These are phyloP conservation scores for Paratrypauchen microcephalus DNA, from an alignment of 2,797 vertebrate species.

Conservation along the genomic window DNA sequence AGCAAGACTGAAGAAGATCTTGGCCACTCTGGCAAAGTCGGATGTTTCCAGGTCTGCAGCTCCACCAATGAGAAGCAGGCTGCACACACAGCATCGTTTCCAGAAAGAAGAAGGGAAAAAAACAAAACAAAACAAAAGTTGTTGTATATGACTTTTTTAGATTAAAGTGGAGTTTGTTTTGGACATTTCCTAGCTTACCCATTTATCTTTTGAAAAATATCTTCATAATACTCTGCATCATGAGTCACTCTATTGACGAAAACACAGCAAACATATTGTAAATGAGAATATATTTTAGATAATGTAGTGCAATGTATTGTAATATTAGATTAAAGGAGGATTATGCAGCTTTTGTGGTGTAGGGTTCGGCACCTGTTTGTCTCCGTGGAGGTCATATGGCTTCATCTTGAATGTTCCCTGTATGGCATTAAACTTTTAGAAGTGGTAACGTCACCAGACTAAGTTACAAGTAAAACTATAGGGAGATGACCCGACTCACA, in stretches of 20 bases:
- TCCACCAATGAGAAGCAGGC: slow-evolving; percentile 79
- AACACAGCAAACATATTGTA: not conserved
- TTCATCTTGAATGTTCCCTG: too few species aligned
- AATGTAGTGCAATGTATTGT: not conserved
- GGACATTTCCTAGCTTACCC: slow-evolving; percentile 65
- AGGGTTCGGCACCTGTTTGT: too few species aligned
- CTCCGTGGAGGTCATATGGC: too few species aligned
- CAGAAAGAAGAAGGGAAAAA: not conserved
- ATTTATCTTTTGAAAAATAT: slow-evolving; percentile 79
- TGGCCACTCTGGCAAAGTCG: slow-evolving; percentile 73
- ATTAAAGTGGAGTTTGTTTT: not conserved
- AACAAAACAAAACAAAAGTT: not conserved
- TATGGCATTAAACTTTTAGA: too few species aligned
- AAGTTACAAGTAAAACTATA: too few species aligned
- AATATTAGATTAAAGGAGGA: not conserved
- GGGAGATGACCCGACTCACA: too few species aligned
- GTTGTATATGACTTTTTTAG: not conserved
- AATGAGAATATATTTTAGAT: not conserved
- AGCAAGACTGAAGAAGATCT: slow-evolving; percentile 77
- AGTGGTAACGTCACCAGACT: too few species aligned
- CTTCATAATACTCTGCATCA: slow-evolving; percentile 71
- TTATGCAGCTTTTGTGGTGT: too few species aligned
- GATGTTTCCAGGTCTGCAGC: slow-evolving; percentile 69
- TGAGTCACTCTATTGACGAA: slow-evolving; percentile 69
- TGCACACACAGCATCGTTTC: slow-evolving; percentile 22